Percentiles rank a stretch among this genome's conserved stretches.
phyloP scores from a whole-genome alignment of 2,797 vertebrate genomes.

The Somateria mollissima region DNA sequence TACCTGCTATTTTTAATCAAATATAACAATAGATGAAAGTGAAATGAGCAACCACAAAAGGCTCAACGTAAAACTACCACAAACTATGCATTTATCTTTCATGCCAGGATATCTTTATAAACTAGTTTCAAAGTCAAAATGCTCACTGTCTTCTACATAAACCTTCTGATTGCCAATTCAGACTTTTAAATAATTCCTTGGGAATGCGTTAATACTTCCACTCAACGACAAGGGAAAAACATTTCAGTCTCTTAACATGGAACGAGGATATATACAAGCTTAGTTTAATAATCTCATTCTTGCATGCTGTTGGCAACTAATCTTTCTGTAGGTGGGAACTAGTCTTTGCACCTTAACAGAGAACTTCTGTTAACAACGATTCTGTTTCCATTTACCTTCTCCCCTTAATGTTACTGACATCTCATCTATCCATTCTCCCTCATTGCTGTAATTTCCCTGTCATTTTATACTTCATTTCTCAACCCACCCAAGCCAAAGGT shows the following conservation, averaged over 20 bases:
- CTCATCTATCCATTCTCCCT: neutral
- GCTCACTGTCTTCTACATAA: neutral
- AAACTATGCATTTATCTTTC: neutral
- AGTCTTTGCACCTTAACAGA: neutral
- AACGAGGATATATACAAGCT: rapidly evolving
- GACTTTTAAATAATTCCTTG: neutral
- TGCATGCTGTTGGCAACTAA: neutral
- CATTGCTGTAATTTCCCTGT: neutral
- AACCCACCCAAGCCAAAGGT: neutral
- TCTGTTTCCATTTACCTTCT: neutral
- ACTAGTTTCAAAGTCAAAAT: neutral
- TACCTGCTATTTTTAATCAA: neutral
- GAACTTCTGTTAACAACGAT: neutral
- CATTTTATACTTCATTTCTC: neutral
- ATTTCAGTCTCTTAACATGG: neutral
- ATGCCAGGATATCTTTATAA: neutral
- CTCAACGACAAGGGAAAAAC: neutral
- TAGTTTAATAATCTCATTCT: neutral
- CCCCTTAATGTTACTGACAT: neutral
- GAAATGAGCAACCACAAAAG: neutral
- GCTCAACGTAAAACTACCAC: neutral
- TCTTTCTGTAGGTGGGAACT: neutral
- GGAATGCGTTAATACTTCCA: neutral
- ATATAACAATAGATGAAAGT: neutral
- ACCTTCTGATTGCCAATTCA: neutral